Conservation (phyloP, 2,797 vertebrate species). For the Alca torda region DNA sequence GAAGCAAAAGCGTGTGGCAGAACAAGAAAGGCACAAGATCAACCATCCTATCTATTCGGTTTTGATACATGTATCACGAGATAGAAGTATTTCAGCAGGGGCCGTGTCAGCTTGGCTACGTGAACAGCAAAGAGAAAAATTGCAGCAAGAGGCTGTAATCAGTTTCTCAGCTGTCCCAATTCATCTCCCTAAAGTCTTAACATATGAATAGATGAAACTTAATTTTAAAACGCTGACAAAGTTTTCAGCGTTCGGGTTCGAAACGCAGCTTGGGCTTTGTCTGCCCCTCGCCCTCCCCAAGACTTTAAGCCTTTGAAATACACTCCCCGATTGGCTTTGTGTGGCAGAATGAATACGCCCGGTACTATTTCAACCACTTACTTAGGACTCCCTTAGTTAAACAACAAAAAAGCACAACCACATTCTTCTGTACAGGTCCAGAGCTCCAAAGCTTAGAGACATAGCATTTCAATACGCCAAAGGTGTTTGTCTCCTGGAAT, state of each 20-base stretch:
- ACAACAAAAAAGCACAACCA: not conserved
- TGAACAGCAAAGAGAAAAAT: not conserved
- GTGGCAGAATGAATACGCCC: not conserved
- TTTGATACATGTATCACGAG: constrained; percentile 61
- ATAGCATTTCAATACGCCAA: not conserved
- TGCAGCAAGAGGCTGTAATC: not conserved
- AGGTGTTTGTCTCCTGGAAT: not conserved
- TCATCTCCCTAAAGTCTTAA: constrained; percentile 20
- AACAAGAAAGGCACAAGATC: constrained; percentile 68
- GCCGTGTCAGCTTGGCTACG: not conserved
- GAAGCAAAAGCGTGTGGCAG: constrained; percentile 65
- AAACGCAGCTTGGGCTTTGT: constrained; percentile 24
- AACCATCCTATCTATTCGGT: constrained; percentile 24
- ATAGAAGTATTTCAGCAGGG: constrained; percentile 21
- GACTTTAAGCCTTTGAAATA: not conserved
- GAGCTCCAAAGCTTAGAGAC: not conserved
- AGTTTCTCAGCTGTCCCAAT: constrained; percentile 5
- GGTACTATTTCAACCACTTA: not conserved
- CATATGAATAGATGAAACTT: constrained; percentile 57
- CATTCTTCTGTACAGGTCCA: not conserved
- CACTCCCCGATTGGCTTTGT: not conserved
- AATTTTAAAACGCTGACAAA: constrained; percentile 43
- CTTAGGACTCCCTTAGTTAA: not conserved
- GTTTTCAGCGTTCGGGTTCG: not conserved
- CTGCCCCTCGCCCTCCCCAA: not conserved